These are phyloP conservation scores for Andrena dorsata DNA, from an alignment of 2,888 invertebrate species.

Conservation along the genomic window DNA sequence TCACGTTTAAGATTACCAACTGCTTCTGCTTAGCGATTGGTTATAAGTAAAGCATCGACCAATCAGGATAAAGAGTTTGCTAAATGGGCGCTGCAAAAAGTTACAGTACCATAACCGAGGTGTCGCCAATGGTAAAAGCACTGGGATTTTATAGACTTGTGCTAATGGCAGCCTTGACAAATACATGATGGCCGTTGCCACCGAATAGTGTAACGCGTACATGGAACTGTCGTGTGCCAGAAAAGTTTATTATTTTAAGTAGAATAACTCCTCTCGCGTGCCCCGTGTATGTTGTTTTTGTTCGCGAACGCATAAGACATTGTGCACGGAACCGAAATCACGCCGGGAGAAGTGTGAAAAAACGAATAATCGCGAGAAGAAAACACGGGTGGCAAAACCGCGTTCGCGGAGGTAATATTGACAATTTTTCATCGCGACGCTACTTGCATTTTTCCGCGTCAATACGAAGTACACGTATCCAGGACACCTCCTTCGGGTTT, in stretches of 20 bases:
- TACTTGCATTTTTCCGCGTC: constrained; percentile 71
- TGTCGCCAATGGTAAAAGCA: constrained; percentile 69
- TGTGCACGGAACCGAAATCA: constrained; percentile 57
- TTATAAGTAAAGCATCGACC: constrained; percentile 43
- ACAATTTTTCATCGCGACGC: constrained; percentile 81
- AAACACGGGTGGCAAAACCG: constrained; percentile 80
- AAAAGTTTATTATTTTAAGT: constrained; percentile 75
- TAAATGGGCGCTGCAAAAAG: constrained; percentile 65
- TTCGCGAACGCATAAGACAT: constrained; percentile 54
- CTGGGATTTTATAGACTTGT: constrained; percentile 73
- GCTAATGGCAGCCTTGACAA: constrained; percentile 82
- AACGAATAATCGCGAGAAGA: constrained; percentile 67
- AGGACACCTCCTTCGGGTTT: constrained; percentile 48
- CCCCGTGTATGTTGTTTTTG: constrained; percentile 61
- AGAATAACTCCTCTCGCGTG: constrained; percentile 65
- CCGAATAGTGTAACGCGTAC: constrained; percentile 83
- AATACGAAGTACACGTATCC: constrained; percentile 53
- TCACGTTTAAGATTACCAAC: constrained; percentile 40
- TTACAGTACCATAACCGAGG: constrained; percentile 61
- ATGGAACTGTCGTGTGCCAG: constrained; percentile 77
- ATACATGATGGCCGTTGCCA: constrained; percentile 83
- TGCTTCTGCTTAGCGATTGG: constrained; percentile 54
- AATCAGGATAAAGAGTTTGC: constrained; percentile 56
- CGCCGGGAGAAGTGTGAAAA: constrained; percentile 51
- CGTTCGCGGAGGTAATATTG: constrained; percentile 82